These are phyloP conservation scores for Falco peregrinus DNA, from an alignment of 2,797 vertebrate species.

Conservation along the genomic window DNA sequence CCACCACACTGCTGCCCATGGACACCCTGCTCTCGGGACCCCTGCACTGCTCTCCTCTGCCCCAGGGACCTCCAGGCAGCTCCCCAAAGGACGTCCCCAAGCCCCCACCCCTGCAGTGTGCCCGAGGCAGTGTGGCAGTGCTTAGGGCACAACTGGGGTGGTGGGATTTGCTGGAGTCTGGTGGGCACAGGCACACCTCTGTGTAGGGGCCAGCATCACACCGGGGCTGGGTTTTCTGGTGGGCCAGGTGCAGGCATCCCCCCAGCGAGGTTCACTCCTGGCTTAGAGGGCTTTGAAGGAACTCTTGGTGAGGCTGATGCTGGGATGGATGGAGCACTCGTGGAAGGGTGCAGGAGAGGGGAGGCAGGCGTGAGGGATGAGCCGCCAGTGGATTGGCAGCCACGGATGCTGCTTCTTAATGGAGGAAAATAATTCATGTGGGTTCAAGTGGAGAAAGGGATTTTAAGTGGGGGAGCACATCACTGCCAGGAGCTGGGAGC, in stretches of 20 bases:
- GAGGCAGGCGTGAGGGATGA: neutral
- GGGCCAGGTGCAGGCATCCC: rapidly evolving
- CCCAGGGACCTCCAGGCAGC: neutral
- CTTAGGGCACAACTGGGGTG: neutral
- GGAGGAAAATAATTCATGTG: neutral
- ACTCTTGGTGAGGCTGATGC: neutral
- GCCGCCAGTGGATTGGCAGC: neutral
- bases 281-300: neutral
- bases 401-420: neutral
- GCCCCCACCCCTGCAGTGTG: rapidly evolving
- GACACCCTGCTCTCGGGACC: neutral
- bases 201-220: rapidly evolving
- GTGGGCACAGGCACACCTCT: rapidly evolving
- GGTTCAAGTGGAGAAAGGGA: neutral
- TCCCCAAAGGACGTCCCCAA: neutral
- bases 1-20: rapidly evolving
- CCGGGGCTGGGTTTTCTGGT: neutral
- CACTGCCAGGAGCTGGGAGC: rapidly evolving
- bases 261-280: neutral
- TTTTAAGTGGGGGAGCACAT: neutral
- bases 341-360: neutral
- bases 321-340: neutral
- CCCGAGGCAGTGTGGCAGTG: neutral
- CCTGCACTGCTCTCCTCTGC: neutral
- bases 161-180: neutral